These are phyloP conservation scores for Hafferia zeledoni DNA, from an alignment of 2,797 vertebrate genomes.

Conservation along the genomic window DNA sequence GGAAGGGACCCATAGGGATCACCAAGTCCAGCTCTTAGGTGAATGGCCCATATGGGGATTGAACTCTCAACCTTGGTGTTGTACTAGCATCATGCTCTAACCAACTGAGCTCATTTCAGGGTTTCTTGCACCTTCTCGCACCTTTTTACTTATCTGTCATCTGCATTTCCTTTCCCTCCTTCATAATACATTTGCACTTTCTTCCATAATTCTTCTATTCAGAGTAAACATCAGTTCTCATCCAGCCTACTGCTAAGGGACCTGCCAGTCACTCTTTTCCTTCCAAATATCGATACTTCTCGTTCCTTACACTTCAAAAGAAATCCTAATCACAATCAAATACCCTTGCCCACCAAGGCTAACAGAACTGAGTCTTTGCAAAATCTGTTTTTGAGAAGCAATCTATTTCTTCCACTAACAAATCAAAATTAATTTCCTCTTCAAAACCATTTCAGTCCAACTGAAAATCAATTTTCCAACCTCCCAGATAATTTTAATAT, in stretches of 20 bases:
- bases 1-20: not conserved
- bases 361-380: not conserved
- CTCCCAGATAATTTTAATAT: not conserved
- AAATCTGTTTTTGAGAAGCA: not conserved
- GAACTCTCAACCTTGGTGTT: not conserved
- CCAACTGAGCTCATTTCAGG: not conserved
- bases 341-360: not conserved
- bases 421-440: slow-evolving; percentile 1
- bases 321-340: not conserved
- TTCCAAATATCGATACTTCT: not conserved
- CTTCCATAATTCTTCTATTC: not conserved
- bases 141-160: not conserved
- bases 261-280: not conserved
- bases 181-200: not conserved
- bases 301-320: not conserved
- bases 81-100: not conserved
- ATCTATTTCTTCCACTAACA: not conserved
- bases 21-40: not conserved
- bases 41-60: not conserved
- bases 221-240: not conserved
- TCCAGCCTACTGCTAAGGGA: not conserved
- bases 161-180: too few species aligned
- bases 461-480: not conserved
- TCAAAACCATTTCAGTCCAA: not conserved
- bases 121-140: not conserved